These are phyloP conservation scores for Parasteatoda lunata DNA, from an alignment of 2,888 invertebrate genomes.

Conservation along the genomic window DNA sequence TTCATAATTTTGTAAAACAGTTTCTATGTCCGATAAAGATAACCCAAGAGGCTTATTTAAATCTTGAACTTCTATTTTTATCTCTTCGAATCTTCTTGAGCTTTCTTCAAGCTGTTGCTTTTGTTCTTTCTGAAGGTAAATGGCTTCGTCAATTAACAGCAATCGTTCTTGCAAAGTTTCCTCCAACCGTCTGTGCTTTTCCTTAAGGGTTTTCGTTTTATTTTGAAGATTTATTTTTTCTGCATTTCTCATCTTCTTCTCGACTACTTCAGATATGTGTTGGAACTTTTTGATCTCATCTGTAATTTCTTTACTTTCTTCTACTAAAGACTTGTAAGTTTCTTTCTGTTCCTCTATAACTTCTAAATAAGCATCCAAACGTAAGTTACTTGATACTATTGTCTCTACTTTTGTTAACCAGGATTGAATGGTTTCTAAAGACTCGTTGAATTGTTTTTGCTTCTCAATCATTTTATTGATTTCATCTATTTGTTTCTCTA, in stretches of 20 bases:
- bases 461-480: constrained; percentile 84
- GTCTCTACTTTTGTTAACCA: constrained; percentile 95
- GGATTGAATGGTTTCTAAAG: constrained; percentile 85
- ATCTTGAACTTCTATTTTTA: constrained; percentile 88
- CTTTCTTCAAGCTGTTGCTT: constrained; percentile 87
- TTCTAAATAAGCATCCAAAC: constrained; percentile 84
- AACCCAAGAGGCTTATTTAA: constrained; percentile 90
- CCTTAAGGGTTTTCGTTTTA: constrained; percentile 86
- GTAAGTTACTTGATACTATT: constrained; percentile 86
- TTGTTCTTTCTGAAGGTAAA: constrained; percentile 87
- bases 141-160: constrained; percentile 83
- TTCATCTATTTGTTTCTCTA: constrained; percentile 82
- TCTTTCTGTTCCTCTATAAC: constrained; percentile 89
- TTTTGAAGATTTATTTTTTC: constrained; percentile 87
- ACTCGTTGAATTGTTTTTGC: constrained; percentile 86
- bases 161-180: constrained; percentile 85
- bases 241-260: constrained; percentile 86
- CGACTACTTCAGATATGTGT: constrained; percentile 83
- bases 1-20: constrained; percentile 77
- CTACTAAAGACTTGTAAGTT: constrained; percentile 76
- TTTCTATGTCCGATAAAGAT: constrained; percentile 90
- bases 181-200: constrained; percentile 81
- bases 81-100: constrained; percentile 84
- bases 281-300: constrained; percentile 77
- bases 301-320: constrained; percentile 71